Evolutionary conservation across 2,888 invertebrate genomes (phyloP).

Genomic region (Coleophora deauratella): DNA sequence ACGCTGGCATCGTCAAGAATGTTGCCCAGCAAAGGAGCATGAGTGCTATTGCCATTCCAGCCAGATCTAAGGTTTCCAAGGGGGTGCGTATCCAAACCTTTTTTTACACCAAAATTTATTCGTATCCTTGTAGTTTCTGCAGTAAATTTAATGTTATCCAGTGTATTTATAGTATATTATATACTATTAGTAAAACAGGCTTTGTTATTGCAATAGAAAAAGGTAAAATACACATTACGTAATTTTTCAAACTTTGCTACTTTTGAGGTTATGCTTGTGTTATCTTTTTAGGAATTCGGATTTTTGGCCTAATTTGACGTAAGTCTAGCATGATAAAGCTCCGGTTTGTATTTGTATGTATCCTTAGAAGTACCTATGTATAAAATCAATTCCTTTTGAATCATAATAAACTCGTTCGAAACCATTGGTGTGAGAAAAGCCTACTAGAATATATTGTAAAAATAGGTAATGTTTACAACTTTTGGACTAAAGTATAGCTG

Average conservation of each 20-base stretch:
- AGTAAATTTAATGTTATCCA: not conserved
- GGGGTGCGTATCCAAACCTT: slow-evolving; percentile 37
- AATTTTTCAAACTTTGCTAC: slow-evolving; percentile 19
- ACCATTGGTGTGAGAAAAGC: not conserved
- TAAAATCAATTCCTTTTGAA: not conserved
- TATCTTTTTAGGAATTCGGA: not conserved
- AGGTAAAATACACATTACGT: slow-evolving; percentile 24
- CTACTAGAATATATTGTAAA: not conserved
- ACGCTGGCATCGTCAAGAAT: slow-evolving; percentile 43
- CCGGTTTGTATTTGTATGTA: no score
- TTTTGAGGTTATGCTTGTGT: slow-evolving; percentile 21
- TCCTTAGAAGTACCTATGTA: no score
- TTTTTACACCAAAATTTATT: not conserved
- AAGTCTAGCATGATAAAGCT: not conserved
- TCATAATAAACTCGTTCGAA: not conserved
- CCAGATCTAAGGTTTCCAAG: slow-evolving; percentile 43
- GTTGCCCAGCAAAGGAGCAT: slow-evolving; percentile 50
- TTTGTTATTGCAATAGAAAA: not conserved
- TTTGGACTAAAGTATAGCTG: no score
- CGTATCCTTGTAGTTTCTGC: not conserved
- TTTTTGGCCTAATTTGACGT: not conserved
- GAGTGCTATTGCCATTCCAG: slow-evolving; percentile 43
- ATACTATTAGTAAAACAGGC: not conserved
- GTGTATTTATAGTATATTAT: not conserved
- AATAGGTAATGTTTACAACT: no score